phyloP scores from a whole-genome alignment of 2,797 vertebrate genomes.

The Typhlichthys subterraneus region DNA sequence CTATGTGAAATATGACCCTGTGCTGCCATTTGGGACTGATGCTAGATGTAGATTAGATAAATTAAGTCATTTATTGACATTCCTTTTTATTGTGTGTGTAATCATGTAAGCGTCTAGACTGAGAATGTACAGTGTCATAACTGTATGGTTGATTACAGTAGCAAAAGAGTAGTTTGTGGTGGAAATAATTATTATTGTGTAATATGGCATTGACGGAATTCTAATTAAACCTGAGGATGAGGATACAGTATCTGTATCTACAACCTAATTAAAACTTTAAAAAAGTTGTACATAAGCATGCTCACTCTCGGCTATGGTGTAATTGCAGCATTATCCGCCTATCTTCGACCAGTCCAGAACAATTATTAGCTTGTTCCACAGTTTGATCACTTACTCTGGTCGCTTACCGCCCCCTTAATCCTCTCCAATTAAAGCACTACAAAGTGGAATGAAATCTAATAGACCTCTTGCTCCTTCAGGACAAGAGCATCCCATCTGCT shows the following conservation, averaged over 20 bases:
- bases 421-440: slow-evolving; percentile 58
- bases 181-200: no score
- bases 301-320: not conserved
- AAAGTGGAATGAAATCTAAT: slow-evolving; percentile 61
- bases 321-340: not conserved
- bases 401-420: slow-evolving; percentile 57
- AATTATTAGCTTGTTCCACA: slow-evolving; percentile 35
- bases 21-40: no score
- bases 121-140: no score
- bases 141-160: no score
- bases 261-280: not conserved
- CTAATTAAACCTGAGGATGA: no score
- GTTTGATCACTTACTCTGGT: slow-evolving; percentile 57
- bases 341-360: not conserved
- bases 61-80: no score
- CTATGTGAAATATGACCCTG: no score
- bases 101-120: no score
- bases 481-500: slow-evolving; percentile 59
- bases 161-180: no score
- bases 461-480: slow-evolving; percentile 54
- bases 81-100: no score
- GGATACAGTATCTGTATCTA: no score
- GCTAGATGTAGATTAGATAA: no score
- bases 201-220: not conserved
- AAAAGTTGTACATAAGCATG: not conserved